phyloP scores from a whole-genome alignment of 2,113 vertebrate species.

The Lathamus discolor region DNA sequence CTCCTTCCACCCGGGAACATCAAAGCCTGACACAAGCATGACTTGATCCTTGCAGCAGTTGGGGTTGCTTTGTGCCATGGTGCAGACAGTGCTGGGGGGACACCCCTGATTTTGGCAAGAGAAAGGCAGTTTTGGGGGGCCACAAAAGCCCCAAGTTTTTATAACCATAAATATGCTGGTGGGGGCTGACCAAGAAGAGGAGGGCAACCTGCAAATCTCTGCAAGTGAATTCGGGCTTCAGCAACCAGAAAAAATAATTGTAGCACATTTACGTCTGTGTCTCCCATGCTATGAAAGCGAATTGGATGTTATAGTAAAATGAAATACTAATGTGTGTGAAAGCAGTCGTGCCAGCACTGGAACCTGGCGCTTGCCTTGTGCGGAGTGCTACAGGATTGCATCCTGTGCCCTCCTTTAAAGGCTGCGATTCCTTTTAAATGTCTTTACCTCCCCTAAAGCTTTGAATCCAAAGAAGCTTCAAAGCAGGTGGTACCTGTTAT shows the following conservation, averaged over 20 bases:
- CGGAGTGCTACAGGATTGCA: neutral
- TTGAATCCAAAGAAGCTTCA: neutral
- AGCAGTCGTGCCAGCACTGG: neutral
- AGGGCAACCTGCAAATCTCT: neutral
- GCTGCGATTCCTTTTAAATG: neutral
- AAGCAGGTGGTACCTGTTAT: neutral
- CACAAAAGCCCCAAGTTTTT: neutral
- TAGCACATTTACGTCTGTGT: neutral
- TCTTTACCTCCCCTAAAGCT: neutral
- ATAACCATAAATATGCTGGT: neutral
- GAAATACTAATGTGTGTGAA: neutral
- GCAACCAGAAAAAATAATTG: neutral
- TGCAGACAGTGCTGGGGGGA: rapidly evolving
- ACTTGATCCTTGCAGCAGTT: neutral
- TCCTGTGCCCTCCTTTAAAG: neutral
- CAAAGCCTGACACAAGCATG: neutral
- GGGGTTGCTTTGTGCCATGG: rapidly evolving
- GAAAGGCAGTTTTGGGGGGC: neutral
- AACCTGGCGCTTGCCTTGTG: neutral
- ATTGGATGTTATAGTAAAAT: neutral
- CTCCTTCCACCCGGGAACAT: conserved; percentile 31
- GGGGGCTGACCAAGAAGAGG: neutral
- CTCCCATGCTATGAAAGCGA: neutral
- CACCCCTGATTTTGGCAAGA: neutral
- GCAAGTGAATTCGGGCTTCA: neutral